Conservation (phyloP, 92 coral and sea anemone species). For the Ricordea florida region DNA sequence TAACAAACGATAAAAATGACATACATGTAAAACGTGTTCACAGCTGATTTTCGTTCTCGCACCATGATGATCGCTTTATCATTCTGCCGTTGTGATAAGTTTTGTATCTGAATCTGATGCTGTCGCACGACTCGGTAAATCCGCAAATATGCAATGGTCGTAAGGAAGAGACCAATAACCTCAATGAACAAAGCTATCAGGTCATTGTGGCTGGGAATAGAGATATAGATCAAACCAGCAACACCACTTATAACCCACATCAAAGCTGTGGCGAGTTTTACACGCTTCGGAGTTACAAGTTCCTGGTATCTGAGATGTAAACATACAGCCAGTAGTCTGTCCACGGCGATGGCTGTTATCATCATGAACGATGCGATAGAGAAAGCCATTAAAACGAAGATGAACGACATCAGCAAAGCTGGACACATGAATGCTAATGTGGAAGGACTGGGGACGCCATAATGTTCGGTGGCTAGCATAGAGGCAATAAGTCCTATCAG, state of each 20-base stretch:
- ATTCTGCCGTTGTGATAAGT: background rate
- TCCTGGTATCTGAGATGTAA: slow-evolving; percentile 30
- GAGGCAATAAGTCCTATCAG: too few species aligned
- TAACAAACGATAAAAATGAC: background rate
- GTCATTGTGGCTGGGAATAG: background rate
- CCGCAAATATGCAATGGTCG: background rate
- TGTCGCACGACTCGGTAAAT: background rate
- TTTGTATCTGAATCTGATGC: slow-evolving; percentile 6
- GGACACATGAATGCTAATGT: too few species aligned
- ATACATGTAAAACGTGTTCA: background rate
- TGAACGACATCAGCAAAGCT: too few species aligned
- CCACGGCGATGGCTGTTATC: too few species aligned
- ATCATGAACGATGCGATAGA: too few species aligned
- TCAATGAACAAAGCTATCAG: too few species aligned
- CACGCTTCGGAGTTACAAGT: slow-evolving; percentile 10
- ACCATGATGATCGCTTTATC: background rate
- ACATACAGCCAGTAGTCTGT: too few species aligned
- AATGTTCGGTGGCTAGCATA: too few species aligned
- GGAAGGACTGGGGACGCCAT: too few species aligned
- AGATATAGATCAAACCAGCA: background rate
- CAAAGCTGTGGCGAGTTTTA: background rate
- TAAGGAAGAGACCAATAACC: background rate
- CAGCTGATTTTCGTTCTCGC: slow-evolving; percentile 1
- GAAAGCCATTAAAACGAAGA: too few species aligned
- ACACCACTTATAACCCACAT: slow-evolving; percentile 2